phyloP scores from a whole-genome alignment of 2,888 invertebrate species.

The Dichetophora obliterata region DNA sequence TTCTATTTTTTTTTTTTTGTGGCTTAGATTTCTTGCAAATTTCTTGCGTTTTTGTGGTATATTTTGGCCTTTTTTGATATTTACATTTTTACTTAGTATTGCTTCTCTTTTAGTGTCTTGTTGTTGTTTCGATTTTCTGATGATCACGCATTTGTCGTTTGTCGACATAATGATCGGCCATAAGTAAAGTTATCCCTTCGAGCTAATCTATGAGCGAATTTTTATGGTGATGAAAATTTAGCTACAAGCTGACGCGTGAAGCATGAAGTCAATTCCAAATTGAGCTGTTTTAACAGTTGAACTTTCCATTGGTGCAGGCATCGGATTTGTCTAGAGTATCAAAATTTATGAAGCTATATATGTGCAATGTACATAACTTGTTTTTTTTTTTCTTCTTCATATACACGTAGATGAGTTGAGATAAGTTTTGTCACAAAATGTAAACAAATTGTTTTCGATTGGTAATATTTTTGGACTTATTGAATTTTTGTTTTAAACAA shows the following conservation, averaged over 20 bases:
- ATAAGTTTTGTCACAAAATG: too few relatives aligned
- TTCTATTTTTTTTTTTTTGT: background rate
- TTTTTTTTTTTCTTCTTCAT: background rate
- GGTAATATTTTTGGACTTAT: background rate
- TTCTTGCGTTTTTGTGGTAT: background rate
- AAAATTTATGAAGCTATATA: background rate
- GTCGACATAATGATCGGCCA: slow-evolving; percentile 7
- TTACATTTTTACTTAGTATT: background rate
- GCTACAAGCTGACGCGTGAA: slow-evolving; percentile 4
- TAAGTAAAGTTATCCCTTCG: background rate
- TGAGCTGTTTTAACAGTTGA: background rate
- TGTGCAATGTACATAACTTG: background rate
- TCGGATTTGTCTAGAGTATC: background rate
- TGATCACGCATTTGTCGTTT: slow-evolving; percentile 31
- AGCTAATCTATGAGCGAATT: background rate
- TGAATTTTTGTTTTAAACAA: slow-evolving; percentile 11
- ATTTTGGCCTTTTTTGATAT: background rate
- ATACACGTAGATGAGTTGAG: background rate
- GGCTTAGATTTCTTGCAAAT: background rate
- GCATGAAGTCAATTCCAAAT: slow-evolving; percentile 16
- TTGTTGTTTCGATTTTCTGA: background rate
- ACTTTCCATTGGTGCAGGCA: background rate
- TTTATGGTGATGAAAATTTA: background rate
- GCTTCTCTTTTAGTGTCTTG: background rate
- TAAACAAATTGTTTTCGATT: background rate